Evolutionary conservation across 1,140 invertebrate species (phyloP), one percentile per base, ranked within the genome.

Genomic region (Nylanderia fulva): DNA sequence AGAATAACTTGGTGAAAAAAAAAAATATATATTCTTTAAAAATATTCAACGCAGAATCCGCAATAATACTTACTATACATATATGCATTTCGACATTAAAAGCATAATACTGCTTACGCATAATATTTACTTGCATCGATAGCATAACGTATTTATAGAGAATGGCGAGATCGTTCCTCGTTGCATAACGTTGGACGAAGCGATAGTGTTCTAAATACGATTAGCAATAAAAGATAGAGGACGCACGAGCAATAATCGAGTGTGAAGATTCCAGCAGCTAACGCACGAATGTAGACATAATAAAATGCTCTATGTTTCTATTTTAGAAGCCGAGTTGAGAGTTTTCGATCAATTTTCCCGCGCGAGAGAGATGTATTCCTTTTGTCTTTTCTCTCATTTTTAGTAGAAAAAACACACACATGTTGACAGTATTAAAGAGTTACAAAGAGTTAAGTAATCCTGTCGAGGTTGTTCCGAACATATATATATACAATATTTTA

Each of bases 391-490:
- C 15, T 79, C 77, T 71, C 66, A 42, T 63, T 54, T 33, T 33
- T 33, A 84, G 71, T 76, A 84, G 69, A 39, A 63, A 63, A n/a
- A n/a, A n/a, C n/a, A 84, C 48, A 76, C 45, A 48, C 45, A 48
- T 13, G 15, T 89, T 80, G 89, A 90, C 89, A 90, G 89, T 90
- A 90, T 90, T 90, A 90, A 90, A 90, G 84, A 84, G 86, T 90
- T 90, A 88, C 89, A 90, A 90, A 90, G 89, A 90, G 85, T 90
- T 89, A 90, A 87, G 86, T 83, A 76, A 83, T 77, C 83, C 75
- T 87, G 76, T 85, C 76, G 85, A 77, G 85, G 69, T 85, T 77
- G 61, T 89, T 85, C 29, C 85, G 24, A 80, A 52, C 56, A 61
- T 27, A 68, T 45, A 52, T 52, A 61, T 27, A 68, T 45, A 84